Conservation (phyloP, 2,113 vertebrate genomes). For the Toxotes jaculatrix region DNA sequence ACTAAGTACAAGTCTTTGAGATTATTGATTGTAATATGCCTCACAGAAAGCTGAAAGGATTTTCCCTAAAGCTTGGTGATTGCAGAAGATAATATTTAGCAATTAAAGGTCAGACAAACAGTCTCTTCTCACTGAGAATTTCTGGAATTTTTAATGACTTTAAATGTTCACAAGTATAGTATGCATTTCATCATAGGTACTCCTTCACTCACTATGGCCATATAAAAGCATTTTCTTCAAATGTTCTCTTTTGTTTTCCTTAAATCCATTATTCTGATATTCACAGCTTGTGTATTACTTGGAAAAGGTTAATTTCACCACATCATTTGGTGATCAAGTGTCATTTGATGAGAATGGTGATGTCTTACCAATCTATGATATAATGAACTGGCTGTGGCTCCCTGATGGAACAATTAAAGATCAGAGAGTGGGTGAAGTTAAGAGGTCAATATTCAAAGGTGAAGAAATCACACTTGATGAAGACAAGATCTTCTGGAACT, state of each 20-base stretch:
- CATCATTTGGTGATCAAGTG: conserved; percentile 77
- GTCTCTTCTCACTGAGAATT: too few relatives aligned
- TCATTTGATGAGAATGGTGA: conserved; percentile 82
- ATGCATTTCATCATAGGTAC: too few relatives aligned
- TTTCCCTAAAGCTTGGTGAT: background rate
- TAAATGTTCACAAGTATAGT: too few relatives aligned
- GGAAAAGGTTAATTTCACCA: conserved; percentile 78
- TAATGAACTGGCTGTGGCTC: conserved; percentile 80
- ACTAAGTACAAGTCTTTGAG: background rate
- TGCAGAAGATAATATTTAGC: too few relatives aligned
- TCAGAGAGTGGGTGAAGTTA: conserved; percentile 73
- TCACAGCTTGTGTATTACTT: conserved; percentile 78
- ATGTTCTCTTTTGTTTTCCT: too few relatives aligned
- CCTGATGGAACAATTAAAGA: conserved; percentile 62
- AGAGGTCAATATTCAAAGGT: conserved; percentile 55
- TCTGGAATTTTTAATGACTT: too few relatives aligned
- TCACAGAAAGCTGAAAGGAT: background rate
- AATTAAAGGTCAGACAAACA: too few relatives aligned
- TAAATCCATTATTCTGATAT: background rate
- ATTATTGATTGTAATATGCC: background rate
- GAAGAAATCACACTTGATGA: conserved; percentile 71
- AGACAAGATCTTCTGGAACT: conserved; percentile 78
- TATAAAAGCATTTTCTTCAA: too few relatives aligned
- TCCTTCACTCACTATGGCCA: too few relatives aligned
- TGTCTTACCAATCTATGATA: conserved; percentile 78